Base-by-base conservation (phyloP, 2,797 vertebrate species). In the Melanotaenia maccullochi region DNA sequence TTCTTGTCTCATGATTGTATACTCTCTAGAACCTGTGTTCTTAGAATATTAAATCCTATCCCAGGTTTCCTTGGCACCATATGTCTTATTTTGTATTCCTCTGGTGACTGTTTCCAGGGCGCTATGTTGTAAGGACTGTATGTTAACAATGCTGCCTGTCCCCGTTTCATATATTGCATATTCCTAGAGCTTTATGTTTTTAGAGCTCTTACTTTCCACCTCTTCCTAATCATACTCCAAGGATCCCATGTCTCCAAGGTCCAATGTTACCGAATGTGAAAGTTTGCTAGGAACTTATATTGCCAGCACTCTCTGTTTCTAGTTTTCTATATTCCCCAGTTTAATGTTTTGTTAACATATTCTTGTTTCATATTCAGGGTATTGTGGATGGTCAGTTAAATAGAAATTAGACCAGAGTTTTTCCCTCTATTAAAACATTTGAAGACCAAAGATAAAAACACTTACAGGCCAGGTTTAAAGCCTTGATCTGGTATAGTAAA, bases 381-480 rank as follows among this genome's bases (percentile, higher is more conserved):
- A 55, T 30, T 28, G n/a, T 1, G 3, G 36, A 52, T 33, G 40
- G 36, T 59, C 42, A 64, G 28, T 66, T 13, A 20, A 42, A 76
- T 74, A 60, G 11, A 42, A 79, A 66, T 75, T 38, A 40, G 38
- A 71, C 25, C 33, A 6, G 35, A 73, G 35, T 68, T 77, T 79
- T 78, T 54, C 69, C 61, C 70, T 67, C 24, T 25, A 9, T 36
- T 61, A 36, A 56, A 51, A 68, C 65, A 57, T 51, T 35, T 76
- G 47, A 59, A 42, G 70, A 75, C 63, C 33, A 22, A 61, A 58
- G 64, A 81, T 76, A 60, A 81, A 84, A 85, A 68, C 66, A 68
- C 69, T 61, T 64, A 57, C 75, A 83, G 62, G 63, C 62, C 28
- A 83, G 60, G 63, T 60, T 33, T 44, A 44, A 8, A 56, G 54